These are phyloP conservation scores for Drosophila lini DNA, from an alignment of 1,140 invertebrate genomes.

Conservation along the genomic window DNA sequence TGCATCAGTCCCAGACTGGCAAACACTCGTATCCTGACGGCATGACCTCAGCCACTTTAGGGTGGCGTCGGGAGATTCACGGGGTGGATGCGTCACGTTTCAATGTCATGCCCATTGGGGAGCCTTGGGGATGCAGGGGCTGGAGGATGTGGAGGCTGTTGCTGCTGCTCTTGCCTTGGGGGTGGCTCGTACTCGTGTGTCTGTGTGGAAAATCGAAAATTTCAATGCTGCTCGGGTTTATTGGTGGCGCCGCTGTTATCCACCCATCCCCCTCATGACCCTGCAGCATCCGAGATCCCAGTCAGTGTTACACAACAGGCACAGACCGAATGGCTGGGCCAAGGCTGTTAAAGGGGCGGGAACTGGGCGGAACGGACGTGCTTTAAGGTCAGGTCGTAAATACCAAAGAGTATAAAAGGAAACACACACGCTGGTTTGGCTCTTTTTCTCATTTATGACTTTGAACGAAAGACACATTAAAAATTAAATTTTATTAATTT, in stretches of 20 bases:
- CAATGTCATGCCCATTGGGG: slow-evolving; percentile 66
- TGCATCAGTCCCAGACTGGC: slow-evolving; percentile 31
- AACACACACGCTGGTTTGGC: slow-evolving; percentile 22
- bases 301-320: slow-evolving; percentile 72
- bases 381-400: slow-evolving; percentile 68
- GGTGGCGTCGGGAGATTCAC: slow-evolving; percentile 10
- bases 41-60: slow-evolving; percentile 58
- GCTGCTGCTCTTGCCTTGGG: slow-evolving; percentile 13
- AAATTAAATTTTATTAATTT: slow-evolving; percentile 83
- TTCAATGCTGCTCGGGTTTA: slow-evolving; percentile 60
- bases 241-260: slow-evolving; percentile 48
- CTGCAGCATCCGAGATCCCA: slow-evolving; percentile 64
- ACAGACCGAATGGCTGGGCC: slow-evolving; percentile 47
- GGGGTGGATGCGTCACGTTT: slow-evolving; percentile 67
- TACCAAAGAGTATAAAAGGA: slow-evolving; percentile 49
- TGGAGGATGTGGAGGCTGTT: slow-evolving; percentile 1
- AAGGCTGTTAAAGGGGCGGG: slow-evolving; percentile 37
- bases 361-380: slow-evolving; percentile 2
- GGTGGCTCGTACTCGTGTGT: slow-evolving; percentile 27
- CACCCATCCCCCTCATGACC: slow-evolving; percentile 5
- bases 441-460: slow-evolving; percentile 72
- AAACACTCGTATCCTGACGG: slow-evolving; percentile 20
- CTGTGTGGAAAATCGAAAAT: slow-evolving; percentile 70
- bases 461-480: slow-evolving; percentile 84
- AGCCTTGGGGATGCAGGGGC: slow-evolving; percentile 1